Evolutionary conservation across 2,113 vertebrate genomes (phyloP), one percentile per base, ranked within the genome.

Genomic region (Cranoglanis bouderius): DNA sequence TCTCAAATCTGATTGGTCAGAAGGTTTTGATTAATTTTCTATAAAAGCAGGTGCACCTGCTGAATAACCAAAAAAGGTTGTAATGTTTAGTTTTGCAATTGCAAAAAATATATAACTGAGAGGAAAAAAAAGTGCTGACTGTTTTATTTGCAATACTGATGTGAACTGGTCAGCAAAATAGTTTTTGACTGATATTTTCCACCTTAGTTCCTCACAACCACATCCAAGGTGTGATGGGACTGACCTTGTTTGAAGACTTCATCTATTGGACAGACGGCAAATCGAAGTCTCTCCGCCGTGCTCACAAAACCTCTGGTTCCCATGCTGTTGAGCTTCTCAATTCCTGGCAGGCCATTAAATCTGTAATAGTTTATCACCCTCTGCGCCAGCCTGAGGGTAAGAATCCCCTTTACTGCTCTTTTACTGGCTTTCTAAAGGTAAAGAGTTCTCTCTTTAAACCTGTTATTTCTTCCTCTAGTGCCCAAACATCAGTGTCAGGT

Each of bases 221-320:
- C 93, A 97, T 99, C 94, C 96, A 97, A 88, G 97, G 97, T 84
- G 98, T 99, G 93, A 98, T 99, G 95, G 97, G 98, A 2, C 96
- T 99, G 93, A 98, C 98, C 6, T 91, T 99, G 95, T 99, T 99
- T 94, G 98, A 99, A 94, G 98, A 99, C 95, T 98, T 98, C 94
- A 94, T 99, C 93, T 99, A 99, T 92, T 99, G 98, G 98, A 99
- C 97, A 51, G 98, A 99, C 1, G 98, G 98, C 88, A 99, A 99
- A 96, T 98, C 98, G 92, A 99, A 99, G 93, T 99, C 98, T 8
- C 96, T 99, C 55, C 97, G 95, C 87, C 97, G 98, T 89, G 98
- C 96, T 89, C 98, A 99, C 95, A 99, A 99, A 96, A 99, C 97
- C 87, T 97, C 96, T 0, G 98, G 98, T 88, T 92, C 95, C 89